These are phyloP conservation scores for Battus philenor DNA, from an alignment of 1,140 invertebrate genomes.

Conservation along the genomic window DNA sequence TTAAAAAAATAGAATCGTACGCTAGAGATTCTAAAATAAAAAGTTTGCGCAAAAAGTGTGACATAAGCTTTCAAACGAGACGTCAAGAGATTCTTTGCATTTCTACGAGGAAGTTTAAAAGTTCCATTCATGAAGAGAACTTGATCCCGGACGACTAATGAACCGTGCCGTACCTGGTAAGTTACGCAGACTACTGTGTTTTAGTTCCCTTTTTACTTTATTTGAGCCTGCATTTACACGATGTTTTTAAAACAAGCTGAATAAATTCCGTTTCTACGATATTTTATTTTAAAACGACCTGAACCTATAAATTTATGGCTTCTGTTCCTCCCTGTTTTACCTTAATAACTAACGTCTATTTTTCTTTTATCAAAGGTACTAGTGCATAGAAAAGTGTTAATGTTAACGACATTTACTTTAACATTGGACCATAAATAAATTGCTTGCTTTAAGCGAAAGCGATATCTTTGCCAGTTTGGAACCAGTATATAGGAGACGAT, in stretches of 20 bases:
- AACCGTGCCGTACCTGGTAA: constrained; percentile 38
- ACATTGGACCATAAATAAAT: no score
- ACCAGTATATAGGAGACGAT: neutral
- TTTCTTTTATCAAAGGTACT: neutral
- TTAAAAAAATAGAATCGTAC: no score
- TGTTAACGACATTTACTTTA: no score
- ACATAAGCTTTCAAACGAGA: constrained; percentile 6
- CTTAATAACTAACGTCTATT: neutral
- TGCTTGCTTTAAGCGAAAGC: no score
- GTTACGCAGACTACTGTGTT: constrained; percentile 33
- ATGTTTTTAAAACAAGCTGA: constrained; percentile 14
- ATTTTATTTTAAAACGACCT: constrained; percentile 22
- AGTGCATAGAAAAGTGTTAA: no score
- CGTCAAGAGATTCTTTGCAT: constrained; percentile 15
- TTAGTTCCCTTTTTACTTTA: constrained; percentile 25
- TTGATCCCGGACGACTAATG: constrained; percentile 39
- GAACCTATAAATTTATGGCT: neutral
- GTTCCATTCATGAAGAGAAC: constrained; percentile 19
- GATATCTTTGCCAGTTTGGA: no score
- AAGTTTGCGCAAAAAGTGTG: neutral
- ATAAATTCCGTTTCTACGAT: constrained; percentile 23
- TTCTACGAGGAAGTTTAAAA: constrained; percentile 20
- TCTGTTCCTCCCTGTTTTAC: neutral
- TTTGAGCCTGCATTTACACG: constrained; percentile 40
- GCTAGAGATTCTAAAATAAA: no score